A percentile compares a stretch with the other conserved stretches of the same genome.
These are phyloP conservation scores for Albula goreensis DNA, from an alignment of 2,113 vertebrate genomes.

Conservation along the genomic window DNA sequence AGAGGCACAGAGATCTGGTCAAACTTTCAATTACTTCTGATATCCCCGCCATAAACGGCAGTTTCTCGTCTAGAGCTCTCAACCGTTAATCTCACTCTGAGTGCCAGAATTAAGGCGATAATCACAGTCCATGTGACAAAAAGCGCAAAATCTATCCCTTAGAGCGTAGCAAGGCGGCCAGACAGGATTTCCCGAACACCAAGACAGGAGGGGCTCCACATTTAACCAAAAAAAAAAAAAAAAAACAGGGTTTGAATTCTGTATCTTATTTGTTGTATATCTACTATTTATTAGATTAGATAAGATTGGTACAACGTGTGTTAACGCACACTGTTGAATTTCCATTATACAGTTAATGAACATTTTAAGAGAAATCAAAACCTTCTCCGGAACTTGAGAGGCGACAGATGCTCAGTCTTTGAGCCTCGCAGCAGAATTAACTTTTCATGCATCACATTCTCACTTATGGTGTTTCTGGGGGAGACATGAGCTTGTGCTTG, in stretches of 20 bases:
- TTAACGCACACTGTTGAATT: constrained; percentile 29
- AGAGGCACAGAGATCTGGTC: constrained; percentile 51
- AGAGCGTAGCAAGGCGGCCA: constrained; percentile 29
- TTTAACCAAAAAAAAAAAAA: not conserved
- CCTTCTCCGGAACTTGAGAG: constrained; percentile 34
- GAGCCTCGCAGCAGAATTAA: constrained; percentile 56
- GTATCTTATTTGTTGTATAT: constrained; percentile 29
- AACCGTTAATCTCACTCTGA: constrained; percentile 53
- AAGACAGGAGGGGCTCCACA: constrained; percentile 20
- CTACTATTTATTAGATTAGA: not conserved
- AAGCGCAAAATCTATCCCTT: constrained; percentile 42
- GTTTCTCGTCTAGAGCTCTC: constrained; percentile 45
- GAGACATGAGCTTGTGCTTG: not conserved
- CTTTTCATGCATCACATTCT: constrained; percentile 56
- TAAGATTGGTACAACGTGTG: constrained; percentile 20
- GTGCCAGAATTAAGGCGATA: constrained; percentile 58
- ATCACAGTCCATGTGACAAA: constrained; percentile 54
- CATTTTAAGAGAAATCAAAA: constrained; percentile 3
- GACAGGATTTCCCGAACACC: constrained; percentile 39
- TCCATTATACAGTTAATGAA: not conserved
- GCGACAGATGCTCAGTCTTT: constrained; percentile 47
- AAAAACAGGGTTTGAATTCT: constrained; percentile 15
- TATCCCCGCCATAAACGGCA: constrained; percentile 57
- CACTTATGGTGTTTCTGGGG: constrained; percentile 49
- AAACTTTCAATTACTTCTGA: constrained; percentile 62